Percentiles rank a stretch among this genome's conserved stretches.
Conservation (phyloP, 2,797 vertebrate genomes). For the Sebastes kiyomatsui region DNA sequence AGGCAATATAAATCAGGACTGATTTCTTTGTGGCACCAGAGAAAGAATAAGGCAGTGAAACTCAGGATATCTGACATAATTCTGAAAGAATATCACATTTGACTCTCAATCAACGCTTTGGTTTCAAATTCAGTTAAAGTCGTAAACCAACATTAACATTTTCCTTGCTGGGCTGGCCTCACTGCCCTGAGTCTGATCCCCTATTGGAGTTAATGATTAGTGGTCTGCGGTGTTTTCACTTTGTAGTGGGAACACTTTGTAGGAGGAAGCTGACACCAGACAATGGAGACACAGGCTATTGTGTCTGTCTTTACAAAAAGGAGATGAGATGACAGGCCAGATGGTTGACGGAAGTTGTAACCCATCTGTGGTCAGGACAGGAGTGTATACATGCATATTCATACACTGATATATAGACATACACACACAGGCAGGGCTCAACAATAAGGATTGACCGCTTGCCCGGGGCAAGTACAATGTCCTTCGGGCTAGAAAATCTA, state of each 20-base stretch:
- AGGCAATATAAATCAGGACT: not conserved
- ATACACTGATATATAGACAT: not conserved
- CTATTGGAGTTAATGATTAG: conserved; percentile 57
- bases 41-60: not conserved
- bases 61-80: not conserved
- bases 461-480: no score
- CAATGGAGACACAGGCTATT: conserved; percentile 55
- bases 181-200: conserved; percentile 20
- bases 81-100: not conserved
- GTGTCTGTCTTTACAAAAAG: conserved; percentile 46
- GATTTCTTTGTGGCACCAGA: not conserved
- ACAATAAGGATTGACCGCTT: no score
- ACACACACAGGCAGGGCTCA: not conserved
- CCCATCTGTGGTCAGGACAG: conserved; percentile 50
- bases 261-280: conserved; percentile 55
- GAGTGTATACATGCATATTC: not conserved
- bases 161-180: not conserved
- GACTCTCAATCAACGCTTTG: not conserved
- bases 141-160: not conserved
- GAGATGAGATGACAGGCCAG: conserved; percentile 47
- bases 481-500: no score
- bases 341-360: conserved; percentile 63
- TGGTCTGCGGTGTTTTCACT: conserved; percentile 42
- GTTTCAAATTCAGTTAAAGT: conserved; percentile 8
- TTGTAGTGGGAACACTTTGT: conserved; percentile 41